Evolutionary conservation across 1,140 invertebrate genomes (phyloP), one percentile per base, ranked within the genome.

Genomic region (Diabrotica undecimpunctata): DNA sequence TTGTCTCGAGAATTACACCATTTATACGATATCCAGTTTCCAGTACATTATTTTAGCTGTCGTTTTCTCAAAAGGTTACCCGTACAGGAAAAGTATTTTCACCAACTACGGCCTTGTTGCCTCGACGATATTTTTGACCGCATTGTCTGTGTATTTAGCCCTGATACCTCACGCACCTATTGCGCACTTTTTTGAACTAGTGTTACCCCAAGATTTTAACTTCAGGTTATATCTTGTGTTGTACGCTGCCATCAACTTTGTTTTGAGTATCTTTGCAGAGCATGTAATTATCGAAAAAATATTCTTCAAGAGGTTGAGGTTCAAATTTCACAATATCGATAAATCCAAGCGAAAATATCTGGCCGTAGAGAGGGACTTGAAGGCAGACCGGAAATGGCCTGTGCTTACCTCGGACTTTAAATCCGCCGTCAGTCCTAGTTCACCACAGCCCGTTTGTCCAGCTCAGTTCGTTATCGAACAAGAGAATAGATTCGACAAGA

Each of bases 11-110:
- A 95, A 95, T 72, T 94, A 92, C 73, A 86, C 89, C 0, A 86
- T 99, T 41, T 99, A 93, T 74, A 84, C 88, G 0, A 81, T 96
- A 3, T 95, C 95, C 0, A 90, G 90, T 74, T 98, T 96, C 75
- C 96, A 98, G 75, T 99, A 99, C 75, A 91, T 98, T 25, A 92
- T 89, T 25, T 81, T 97, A 69, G 93, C 94, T 5, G 84, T 97
- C 69, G 88, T 93, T 8, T 98, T 95, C 78, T 95, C 93, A 0
- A 91, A 92, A 71, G 96, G 96, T 0, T 86, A 89, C 35, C 96
- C 96, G 0, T 97, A 95, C 75, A 83, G 96, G 35, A 88, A 89
- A 73, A 85, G 88, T 0, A 86, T 98, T 5, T 88, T 89, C 59
- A 91, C 90, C 0, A 98, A 97, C 77, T 82, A 78, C 64, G 80